phyloP scores from a whole-genome alignment of 2,888 invertebrate species.

The Heliconius erato region DNA sequence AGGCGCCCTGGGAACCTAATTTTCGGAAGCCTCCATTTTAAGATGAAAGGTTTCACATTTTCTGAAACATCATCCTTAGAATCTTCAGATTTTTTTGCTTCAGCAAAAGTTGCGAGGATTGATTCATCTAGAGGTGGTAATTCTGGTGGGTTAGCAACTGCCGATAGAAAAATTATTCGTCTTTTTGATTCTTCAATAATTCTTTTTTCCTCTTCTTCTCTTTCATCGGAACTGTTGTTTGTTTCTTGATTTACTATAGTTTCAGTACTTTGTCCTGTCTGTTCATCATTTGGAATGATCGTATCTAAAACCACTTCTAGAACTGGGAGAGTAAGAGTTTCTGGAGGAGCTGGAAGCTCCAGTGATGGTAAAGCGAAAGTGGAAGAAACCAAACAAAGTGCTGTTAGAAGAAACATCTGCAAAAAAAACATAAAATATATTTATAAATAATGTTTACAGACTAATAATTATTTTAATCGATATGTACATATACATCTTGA shows the following conservation, averaged over 20 bases:
- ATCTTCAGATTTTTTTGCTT: not conserved
- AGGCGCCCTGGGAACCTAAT: not conserved
- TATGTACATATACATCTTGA: too few species aligned
- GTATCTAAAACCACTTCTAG: not conserved
- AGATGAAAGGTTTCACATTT: not conserved
- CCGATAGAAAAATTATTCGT: not conserved
- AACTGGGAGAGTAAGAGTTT: not conserved
- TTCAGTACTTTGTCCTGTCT: not conserved
- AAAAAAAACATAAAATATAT: not conserved
- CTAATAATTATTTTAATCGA: too few species aligned
- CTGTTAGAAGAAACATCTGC: not conserved
- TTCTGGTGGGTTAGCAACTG: not conserved
- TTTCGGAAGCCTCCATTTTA: not conserved
- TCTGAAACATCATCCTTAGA: not conserved
- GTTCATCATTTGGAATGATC: not conserved
- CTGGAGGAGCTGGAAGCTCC: not conserved
- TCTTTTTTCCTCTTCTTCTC: not conserved
- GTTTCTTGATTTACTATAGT: not conserved
- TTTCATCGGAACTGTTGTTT: not conserved
- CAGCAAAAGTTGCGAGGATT: not conserved
- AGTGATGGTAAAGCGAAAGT: not conserved
- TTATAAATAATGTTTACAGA: too few species aligned
- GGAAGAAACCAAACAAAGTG: not conserved
- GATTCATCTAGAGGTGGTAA: conserved; percentile 6
- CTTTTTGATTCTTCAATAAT: not conserved